Conservation (phyloP, 1,140 invertebrate species). For the Drosophila ficusphila region DNA sequence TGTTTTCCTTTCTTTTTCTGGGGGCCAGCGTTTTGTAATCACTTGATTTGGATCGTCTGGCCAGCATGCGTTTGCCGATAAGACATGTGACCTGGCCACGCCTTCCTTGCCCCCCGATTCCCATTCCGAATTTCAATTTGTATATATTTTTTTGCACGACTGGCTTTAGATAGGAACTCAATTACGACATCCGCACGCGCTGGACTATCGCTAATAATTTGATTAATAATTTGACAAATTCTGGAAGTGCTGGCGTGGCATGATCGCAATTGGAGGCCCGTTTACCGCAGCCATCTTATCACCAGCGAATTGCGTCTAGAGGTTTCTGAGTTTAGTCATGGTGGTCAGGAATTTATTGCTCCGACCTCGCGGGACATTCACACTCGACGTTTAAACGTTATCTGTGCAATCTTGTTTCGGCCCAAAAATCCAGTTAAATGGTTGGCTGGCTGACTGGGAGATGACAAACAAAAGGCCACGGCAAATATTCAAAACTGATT, state of each 20-base stretch:
- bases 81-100: constrained; percentile 38
- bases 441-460: constrained; percentile 21
- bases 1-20: constrained; percentile 13
- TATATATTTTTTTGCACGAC: constrained; percentile 25
- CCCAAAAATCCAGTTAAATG: constrained; percentile 15
- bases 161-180: constrained; percentile 33
- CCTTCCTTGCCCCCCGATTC: constrained; percentile 25
- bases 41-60: constrained; percentile 25
- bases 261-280: constrained; percentile 38
- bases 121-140: constrained; percentile 21
- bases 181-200: constrained; percentile 50
- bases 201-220: constrained; percentile 51
- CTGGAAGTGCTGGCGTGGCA: constrained; percentile 33
- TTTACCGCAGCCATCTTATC: constrained; percentile 22
- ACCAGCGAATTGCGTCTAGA: constrained; percentile 5
- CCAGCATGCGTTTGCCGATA: constrained; percentile 23
- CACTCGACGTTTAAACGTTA: constrained; percentile 22
- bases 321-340: constrained; percentile 31
- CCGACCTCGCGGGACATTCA: constrained; percentile 25
- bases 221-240: constrained; percentile 53
- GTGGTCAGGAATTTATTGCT: constrained; percentile 29
- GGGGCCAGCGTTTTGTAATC: constrained; percentile 43
- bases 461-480: constrained; percentile 47
- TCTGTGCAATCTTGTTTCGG: constrained; percentile 2
- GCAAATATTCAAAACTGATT: constrained; percentile 55